These are phyloP conservation scores for Tethya wilhelma DNA, from an alignment of 37 sponge, comb jelly and placozoan genomes.

Conservation along the genomic window DNA sequence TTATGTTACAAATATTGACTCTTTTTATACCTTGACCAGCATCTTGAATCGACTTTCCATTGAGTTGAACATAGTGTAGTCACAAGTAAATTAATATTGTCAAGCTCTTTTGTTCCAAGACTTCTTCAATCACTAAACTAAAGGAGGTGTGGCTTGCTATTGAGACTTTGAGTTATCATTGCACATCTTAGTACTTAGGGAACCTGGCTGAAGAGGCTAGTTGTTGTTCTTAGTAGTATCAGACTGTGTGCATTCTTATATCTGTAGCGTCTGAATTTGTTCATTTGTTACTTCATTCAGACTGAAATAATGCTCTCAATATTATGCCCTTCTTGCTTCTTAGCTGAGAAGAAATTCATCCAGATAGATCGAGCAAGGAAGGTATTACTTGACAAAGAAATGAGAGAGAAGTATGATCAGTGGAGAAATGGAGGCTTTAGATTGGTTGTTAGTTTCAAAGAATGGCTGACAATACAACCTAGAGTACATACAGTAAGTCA, in stretches of 20 bases:
- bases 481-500: constrained; percentile 40
- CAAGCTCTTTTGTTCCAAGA: too few species aligned
- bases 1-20: too few species aligned
- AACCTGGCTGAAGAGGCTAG: too few species aligned
- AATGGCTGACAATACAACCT: constrained; percentile 55
- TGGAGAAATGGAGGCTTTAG: constrained; percentile 62
- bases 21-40: too few species aligned
- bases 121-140: too few species aligned
- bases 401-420: constrained; percentile 55
- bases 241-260: not conserved
- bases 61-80: too few species aligned
- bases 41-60: too few species aligned
- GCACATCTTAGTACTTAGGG: too few species aligned
- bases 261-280: not conserved
- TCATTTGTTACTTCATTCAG: not conserved
- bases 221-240: too few species aligned
- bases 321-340: not conserved
- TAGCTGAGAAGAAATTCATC: constrained; percentile 44
- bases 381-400: constrained; percentile 50
- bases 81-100: too few species aligned
- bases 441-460: constrained; percentile 23
- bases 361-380: constrained; percentile 43
- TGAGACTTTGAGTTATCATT: too few species aligned
- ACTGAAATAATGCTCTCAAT: not conserved
- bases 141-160: too few species aligned